Evolutionary conservation across 2,113 vertebrate genomes (phyloP).

Genomic region (Heterochromis multidens): DNA sequence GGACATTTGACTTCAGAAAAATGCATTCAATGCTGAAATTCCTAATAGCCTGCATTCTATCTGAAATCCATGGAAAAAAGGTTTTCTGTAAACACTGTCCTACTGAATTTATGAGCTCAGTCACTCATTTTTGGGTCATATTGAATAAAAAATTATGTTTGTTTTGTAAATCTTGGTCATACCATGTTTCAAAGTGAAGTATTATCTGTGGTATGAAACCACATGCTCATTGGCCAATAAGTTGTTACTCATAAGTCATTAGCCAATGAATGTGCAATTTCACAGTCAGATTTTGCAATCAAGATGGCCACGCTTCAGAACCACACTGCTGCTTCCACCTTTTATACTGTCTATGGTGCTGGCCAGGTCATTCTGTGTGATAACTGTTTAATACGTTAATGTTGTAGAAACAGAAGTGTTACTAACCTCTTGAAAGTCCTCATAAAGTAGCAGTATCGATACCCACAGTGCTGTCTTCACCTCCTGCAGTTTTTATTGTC

Average conservation of each 20-base stretch:
- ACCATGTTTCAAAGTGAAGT: not conserved
- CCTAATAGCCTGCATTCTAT: too few relatives aligned
- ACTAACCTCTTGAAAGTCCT: not conserved
- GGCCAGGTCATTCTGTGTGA: not conserved
- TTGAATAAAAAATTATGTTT: too few relatives aligned
- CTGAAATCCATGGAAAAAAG: too few relatives aligned
- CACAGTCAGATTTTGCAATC: not conserved
- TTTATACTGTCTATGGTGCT: not conserved
- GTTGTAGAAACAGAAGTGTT: not conserved
- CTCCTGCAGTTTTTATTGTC: too few relatives aligned
- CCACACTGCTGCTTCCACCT: not conserved
- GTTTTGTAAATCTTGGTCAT: accelerated
- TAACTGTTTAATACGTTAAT: not conserved
- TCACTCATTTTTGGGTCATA: too few relatives aligned
- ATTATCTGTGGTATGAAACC: not conserved
- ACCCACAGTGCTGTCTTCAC: not conserved
- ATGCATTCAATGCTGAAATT: too few relatives aligned
- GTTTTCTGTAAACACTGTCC: too few relatives aligned
- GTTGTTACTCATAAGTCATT: not conserved
- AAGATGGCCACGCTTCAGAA: not conserved
- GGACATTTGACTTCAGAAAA: too few relatives aligned
- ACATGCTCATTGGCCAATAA: not conserved
- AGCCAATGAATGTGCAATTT: not conserved
- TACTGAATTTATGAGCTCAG: too few relatives aligned
- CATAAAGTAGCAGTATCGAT: not conserved